Evolutionary conservation across 2,888 invertebrate species (phyloP).

Genomic region (Philaethria dido): DNA sequence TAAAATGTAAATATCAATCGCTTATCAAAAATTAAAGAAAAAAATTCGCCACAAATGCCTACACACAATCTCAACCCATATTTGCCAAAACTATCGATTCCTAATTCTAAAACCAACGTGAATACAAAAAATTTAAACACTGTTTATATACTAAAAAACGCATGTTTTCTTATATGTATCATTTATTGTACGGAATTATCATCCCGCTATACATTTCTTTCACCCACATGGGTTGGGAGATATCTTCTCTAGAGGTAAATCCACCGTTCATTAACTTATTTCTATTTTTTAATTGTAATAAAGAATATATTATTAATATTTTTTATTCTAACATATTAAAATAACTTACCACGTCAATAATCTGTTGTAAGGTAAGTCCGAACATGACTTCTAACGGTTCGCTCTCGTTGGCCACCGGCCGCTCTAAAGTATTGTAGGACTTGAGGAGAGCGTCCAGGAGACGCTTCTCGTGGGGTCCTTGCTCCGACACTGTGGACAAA

Average conservation of each 20-base stretch:
- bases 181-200: too few relatives aligned
- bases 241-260: too few relatives aligned
- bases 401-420: slow-evolving; percentile 96
- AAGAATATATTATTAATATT: too few relatives aligned
- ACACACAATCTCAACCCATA: background rate
- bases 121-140: background rate
- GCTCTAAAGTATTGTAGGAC: slow-evolving; percentile 93
- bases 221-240: too few relatives aligned
- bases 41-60: slow-evolving; percentile 1
- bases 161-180: too few relatives aligned
- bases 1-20: background rate
- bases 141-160: slow-evolving; percentile 10
- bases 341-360: slow-evolving; percentile 96
- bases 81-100: background rate
- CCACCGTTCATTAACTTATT: too few relatives aligned
- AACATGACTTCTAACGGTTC: slow-evolving; percentile 95
- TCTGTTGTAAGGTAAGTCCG: slow-evolving; percentile 95
- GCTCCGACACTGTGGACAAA: slow-evolving; percentile 89
- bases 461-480: slow-evolving; percentile 95
- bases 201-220: too few relatives aligned
- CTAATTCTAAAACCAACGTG: background rate
- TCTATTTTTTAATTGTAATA: too few relatives aligned
- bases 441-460: slow-evolving; percentile 92
- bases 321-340: background rate
- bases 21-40: too few relatives aligned